Evolutionary conservation across 2,113 vertebrate genomes (phyloP).

Genomic region (Eubucco bourcierii): DNA sequence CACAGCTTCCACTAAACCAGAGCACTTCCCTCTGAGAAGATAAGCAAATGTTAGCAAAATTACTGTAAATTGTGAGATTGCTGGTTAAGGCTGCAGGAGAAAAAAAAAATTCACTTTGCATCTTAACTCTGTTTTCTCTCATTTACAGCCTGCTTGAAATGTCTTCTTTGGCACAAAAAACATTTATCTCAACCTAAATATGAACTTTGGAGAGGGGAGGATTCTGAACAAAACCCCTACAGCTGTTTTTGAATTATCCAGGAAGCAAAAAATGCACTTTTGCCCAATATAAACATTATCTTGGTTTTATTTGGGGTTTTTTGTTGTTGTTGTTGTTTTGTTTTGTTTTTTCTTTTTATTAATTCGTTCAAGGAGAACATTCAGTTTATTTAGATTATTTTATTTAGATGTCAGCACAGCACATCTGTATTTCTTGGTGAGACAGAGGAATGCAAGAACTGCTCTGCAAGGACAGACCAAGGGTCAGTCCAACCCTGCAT

Average conservation of each 20-base stretch:
- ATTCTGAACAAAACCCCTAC: conserved; percentile 52
- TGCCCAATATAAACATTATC: conserved; percentile 56
- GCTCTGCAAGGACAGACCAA: not conserved
- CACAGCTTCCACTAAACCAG: not conserved
- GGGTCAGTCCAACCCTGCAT: not conserved
- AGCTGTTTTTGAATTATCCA: conserved; percentile 65
- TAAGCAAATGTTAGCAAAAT: conserved; percentile 48
- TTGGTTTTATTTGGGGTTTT: not conserved
- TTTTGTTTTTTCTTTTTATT: not conserved
- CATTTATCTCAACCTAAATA: conserved; percentile 58
- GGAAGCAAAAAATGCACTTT: conserved; percentile 47
- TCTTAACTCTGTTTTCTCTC: conserved; percentile 38
- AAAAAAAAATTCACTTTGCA: conserved; percentile 31
- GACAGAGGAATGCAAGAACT: not conserved
- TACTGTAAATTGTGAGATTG: conserved; percentile 18
- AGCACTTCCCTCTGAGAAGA: conserved; percentile 20
- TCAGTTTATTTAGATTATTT: conserved; percentile 49
- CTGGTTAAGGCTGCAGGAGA: conserved; percentile 7
- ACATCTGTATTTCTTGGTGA: conserved; percentile 44
- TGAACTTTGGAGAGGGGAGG: conserved; percentile 24
- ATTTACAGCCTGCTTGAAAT: conserved; percentile 21
- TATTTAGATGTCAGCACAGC: conserved; percentile 36
- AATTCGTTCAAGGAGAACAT: conserved; percentile 53
- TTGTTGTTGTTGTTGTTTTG: not conserved
- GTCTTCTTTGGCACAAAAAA: conserved; percentile 55